Conservation (phyloP, 2,113 vertebrate species). For the Egretta garzetta region DNA sequence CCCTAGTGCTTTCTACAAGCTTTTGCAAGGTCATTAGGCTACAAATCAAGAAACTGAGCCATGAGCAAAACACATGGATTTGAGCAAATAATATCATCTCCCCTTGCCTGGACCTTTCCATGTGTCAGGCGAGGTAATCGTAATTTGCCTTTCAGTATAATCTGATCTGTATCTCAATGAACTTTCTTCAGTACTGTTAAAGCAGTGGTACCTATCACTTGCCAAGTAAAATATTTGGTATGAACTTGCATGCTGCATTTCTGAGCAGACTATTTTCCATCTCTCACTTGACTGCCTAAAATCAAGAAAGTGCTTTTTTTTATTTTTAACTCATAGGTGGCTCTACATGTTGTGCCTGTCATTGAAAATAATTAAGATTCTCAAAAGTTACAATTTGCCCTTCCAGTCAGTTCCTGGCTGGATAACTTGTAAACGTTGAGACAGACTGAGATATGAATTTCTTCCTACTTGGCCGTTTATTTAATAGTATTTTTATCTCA, state of each 20-base stretch:
- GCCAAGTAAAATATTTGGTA: neutral
- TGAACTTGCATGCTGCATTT: neutral
- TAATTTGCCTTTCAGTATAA: neutral
- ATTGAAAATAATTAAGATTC: neutral
- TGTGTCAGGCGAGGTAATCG: neutral
- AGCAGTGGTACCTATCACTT: neutral
- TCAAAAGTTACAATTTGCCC: neutral
- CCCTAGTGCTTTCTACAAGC: neutral
- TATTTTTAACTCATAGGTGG: neutral
- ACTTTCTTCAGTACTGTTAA: neutral
- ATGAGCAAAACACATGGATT: neutral
- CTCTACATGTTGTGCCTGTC: neutral
- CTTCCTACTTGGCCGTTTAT: neutral
- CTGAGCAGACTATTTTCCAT: neutral
- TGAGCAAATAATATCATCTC: neutral
- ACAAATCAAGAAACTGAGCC: neutral
- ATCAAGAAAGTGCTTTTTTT: neutral
- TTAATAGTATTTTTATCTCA: neutral
- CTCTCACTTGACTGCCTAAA: neutral
- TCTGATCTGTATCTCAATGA: neutral
- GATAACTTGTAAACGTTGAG: neutral
- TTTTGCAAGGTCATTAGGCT: neutral
- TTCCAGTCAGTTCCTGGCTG: neutral
- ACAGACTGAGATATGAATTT: neutral
- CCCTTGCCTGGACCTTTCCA: neutral